A percentile compares a stretch with the other conserved stretches of the same genome.
Conservation (phyloP, 2,888 invertebrate species). For the Trachelus iudaicus region DNA sequence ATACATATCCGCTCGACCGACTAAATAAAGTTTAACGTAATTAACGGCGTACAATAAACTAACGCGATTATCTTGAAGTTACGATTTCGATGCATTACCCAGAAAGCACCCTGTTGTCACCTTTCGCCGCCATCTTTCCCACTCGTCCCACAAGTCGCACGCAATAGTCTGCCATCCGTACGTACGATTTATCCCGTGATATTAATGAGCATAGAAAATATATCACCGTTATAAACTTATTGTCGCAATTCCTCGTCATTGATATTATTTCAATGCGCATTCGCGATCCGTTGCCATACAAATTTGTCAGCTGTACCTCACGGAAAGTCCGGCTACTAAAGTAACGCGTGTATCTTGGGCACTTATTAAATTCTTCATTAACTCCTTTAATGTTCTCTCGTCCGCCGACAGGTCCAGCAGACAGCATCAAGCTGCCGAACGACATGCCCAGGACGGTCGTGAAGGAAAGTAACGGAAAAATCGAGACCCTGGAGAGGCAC, state of each 20-base stretch:
- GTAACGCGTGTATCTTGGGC: background rate
- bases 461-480: conserved; percentile 71
- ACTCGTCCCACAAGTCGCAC: background rate
- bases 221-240: background rate
- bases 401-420: conserved; percentile 34
- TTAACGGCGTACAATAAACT: background rate
- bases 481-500: conserved; percentile 76
- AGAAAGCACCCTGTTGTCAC: background rate
- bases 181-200: background rate
- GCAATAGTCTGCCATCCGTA: background rate
- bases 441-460: conserved; percentile 70
- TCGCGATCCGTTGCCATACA: background rate
- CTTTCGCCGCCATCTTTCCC: background rate
- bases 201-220: background rate
- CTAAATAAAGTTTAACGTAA: background rate
- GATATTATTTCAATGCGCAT: background rate
- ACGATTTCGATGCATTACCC: background rate
- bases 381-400: background rate
- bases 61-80: background rate
- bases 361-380: conserved; percentile 9
- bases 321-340: background rate
- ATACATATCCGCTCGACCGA: background rate
- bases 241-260: background rate
- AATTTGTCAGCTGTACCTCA: background rate
- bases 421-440: conserved; percentile 60